Percentiles rank a stretch among this genome's conserved stretches.
These are phyloP conservation scores for Metalampra italica DNA, from an alignment of 2,888 invertebrate species.

Conservation along the genomic window DNA sequence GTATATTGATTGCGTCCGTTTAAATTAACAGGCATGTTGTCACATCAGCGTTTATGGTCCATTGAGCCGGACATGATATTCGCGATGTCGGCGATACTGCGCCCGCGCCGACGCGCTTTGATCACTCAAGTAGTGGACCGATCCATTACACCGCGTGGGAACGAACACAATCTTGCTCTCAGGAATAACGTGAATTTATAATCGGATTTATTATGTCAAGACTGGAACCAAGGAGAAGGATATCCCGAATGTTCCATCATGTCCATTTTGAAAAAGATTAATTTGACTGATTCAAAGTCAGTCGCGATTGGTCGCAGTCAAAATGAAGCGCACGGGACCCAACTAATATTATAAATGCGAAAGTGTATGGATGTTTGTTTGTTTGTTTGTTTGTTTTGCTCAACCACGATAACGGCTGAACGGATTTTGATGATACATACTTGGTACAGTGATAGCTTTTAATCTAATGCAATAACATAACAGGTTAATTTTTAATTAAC, in stretches of 20 bases:
- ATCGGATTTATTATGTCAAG: slow-evolving; percentile 14
- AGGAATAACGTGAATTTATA: slow-evolving; percentile 10
- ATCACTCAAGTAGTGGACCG: slow-evolving; percentile 24
- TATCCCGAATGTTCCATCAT: slow-evolving; percentile 5
- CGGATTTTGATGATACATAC: too few relatives aligned
- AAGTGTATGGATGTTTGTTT: too few relatives aligned
- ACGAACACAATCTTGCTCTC: slow-evolving; percentile 8
- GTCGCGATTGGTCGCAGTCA: too few relatives aligned
- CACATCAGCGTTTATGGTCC: slow-evolving; percentile 48
- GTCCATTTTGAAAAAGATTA: not conserved
- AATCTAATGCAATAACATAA: too few relatives aligned
- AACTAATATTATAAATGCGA: too few relatives aligned
- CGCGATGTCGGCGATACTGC: slow-evolving; percentile 30
- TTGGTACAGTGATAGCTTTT: too few relatives aligned
- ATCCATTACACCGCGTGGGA: slow-evolving; percentile 30
- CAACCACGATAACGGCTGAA: too few relatives aligned
- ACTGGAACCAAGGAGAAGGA: slow-evolving; percentile 6
- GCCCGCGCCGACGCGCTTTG: slow-evolving; percentile 27
- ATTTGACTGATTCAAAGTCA: not conserved
- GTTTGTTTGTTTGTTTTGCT: too few relatives aligned
- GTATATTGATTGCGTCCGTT: slow-evolving; percentile 67
- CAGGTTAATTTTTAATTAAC: too few relatives aligned
- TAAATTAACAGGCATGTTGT: slow-evolving; percentile 63
- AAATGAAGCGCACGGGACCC: too few relatives aligned
- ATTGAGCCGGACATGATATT: slow-evolving; percentile 46